Base-by-base conservation (phyloP, 2,113 vertebrate species). In the Barbus barbus region DNA sequence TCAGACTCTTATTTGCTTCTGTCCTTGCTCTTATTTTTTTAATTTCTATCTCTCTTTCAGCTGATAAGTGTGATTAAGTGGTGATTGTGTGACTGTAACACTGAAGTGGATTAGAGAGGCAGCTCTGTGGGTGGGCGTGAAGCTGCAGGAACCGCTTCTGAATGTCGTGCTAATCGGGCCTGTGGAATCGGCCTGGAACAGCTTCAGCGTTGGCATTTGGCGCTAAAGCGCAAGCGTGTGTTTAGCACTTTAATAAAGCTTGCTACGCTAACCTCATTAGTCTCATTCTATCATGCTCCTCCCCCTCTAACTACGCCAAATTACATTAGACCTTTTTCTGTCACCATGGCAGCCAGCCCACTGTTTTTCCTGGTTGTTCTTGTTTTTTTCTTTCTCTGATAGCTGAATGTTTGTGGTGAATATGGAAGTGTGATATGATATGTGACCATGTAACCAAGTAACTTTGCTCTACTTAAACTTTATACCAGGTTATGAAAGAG, bases 81-180 rank as follows among this genome's bases (percentile, higher is more conserved):
- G 51, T 79, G 53, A 18, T 83, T 85, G 82, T 60, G 31, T 83
- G 79, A 75, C 81, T 89, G 12, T 72, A 74, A 78, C 9, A 33
- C n/a, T 73, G n/a, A n/a, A 72, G 83, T 33, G 75, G 80, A 85
- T 87, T 78, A 71, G 48, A 58, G 82, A 63, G 72, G 56, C 41
- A 63, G 48, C 46, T 9, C 77, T 28, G 44, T 90, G 85, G 84
- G 87, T 86, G 87, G 82, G 71, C 71, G 14, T 56, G 69, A 69
- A 61, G 67, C 80, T n/a, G 69, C 36, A 83, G 56, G 78, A 81
- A 74, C 81, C 51, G 8, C 20, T 69, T 38, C 78, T 78, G 44
- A 79, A 86, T 24, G 16, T 18, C 0, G 28, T 31, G 71, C 76
- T 85, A 83, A 88, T 88, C 69, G 61, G 69, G 46, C 76, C 33